phyloP scores from a whole-genome alignment of 2,888 invertebrate species.

The Aphodius sticticus region DNA sequence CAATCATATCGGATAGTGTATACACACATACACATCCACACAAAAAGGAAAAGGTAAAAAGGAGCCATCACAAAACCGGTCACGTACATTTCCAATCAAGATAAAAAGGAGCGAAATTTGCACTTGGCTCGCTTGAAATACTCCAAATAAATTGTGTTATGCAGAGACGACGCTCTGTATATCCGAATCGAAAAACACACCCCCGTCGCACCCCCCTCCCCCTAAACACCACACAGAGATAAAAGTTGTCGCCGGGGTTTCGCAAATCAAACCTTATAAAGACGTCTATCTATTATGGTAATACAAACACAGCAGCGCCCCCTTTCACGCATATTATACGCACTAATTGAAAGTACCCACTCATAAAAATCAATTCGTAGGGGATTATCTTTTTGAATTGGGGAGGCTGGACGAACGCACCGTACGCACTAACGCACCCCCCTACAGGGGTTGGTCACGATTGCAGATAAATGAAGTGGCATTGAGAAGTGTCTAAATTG shows the following conservation, averaged over 20 bases:
- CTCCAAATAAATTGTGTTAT: conserved; percentile 33
- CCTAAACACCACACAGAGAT: background rate
- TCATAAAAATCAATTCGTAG: conserved; percentile 57
- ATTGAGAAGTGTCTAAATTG: conserved; percentile 1
- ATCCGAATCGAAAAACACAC: background rate
- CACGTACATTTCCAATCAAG: conserved; percentile 52
- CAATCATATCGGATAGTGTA: conserved; percentile 1
- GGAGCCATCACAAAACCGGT: conserved; percentile 24
- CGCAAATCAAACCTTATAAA: conserved; percentile 40
- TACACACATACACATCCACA: too few relatives aligned
- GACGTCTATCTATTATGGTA: conserved; percentile 42
- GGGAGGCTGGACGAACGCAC: conserved; percentile 32
- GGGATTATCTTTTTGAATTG: conserved; percentile 42
- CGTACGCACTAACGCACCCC: background rate
- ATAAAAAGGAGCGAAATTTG: conserved; percentile 59
- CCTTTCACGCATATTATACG: conserved; percentile 47
- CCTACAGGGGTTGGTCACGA: background rate
- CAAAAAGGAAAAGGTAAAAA: conserved; percentile 4
- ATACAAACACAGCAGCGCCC: conserved; percentile 38
- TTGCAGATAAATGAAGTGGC: background rate
- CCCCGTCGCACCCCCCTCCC: background rate
- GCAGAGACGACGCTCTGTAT: conserved; percentile 21
- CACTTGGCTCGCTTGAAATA: conserved; percentile 54
- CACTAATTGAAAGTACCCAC: conserved; percentile 58
- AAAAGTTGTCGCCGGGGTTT: conserved; percentile 15